Conservation (phyloP, 2,113 vertebrate species). For the Hucho hucho region DNA sequence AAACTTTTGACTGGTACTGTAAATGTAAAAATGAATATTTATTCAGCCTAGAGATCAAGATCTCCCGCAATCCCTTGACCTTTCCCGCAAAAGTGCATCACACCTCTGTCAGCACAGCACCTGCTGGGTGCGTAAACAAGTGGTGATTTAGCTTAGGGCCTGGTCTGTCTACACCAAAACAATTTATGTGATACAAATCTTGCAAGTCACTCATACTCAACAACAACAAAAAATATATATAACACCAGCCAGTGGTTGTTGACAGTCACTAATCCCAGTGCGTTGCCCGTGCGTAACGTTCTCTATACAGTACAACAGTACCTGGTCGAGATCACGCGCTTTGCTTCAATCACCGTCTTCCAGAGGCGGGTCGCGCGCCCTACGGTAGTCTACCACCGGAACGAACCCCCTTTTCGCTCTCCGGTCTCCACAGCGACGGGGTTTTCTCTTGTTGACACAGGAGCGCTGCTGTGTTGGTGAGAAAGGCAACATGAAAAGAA, state of each 20-base stretch:
- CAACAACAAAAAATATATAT: neutral
- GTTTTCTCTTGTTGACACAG: slow-evolving; percentile 13
- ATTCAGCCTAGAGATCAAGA: neutral
- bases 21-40: no score
- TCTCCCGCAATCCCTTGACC: neutral
- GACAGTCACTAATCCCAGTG: neutral
- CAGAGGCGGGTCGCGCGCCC: slow-evolving; percentile 14
- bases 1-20: no score
- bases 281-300: no score
- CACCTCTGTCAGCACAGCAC: neutral
- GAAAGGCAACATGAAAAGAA: slow-evolving; percentile 9
- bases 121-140: no score
- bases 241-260: neutral
- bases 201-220: no score
- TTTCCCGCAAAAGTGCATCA: neutral
- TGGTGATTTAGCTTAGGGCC: no score
- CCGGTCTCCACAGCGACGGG: slow-evolving; percentile 13
- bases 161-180: no score
- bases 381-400: neutral
- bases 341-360: slow-evolving; percentile 15
- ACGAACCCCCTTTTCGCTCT: no score
- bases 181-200: no score
- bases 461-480: slow-evolving; percentile 8
- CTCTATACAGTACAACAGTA: neutral
- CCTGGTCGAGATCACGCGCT: slow-evolving; percentile 11